A percentile compares a stretch with the other conserved stretches of the same genome.
Conservation (phyloP, 2,888 invertebrate genomes). For the Odontocerum albicorne region DNA sequence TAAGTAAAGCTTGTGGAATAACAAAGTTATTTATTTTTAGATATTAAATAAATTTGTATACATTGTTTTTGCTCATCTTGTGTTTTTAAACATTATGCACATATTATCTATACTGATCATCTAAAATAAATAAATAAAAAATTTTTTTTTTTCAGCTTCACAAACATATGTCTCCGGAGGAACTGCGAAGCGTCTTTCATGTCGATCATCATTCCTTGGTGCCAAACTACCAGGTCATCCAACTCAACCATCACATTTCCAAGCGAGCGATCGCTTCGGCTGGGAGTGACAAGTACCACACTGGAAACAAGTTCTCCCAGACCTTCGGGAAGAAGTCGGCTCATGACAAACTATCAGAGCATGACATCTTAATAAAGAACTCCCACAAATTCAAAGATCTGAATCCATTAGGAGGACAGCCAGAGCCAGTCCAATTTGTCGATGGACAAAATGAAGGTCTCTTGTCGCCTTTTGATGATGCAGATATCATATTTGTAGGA, state of each 20-base stretch:
- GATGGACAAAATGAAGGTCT: background rate
- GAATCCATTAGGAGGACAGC: background rate
- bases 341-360: slow-evolving; percentile 48
- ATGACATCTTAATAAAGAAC: slow-evolving; percentile 48
- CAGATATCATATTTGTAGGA: slow-evolving; percentile 38
- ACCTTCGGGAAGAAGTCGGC: slow-evolving; percentile 39
- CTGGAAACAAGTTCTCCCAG: slow-evolving; percentile 39
- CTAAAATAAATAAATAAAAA: too few relatives aligned
- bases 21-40: too few relatives aligned
- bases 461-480: slow-evolving; percentile 11
- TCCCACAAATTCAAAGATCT: slow-evolving; percentile 45
- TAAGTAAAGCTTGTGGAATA: too few relatives aligned
- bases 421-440: background rate
- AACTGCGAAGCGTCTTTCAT: slow-evolving; percentile 81
- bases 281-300: slow-evolving; percentile 39
- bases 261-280: slow-evolving; percentile 49
- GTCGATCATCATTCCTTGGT: slow-evolving; percentile 76
- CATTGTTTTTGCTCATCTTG: too few relatives aligned
- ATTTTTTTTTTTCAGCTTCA: slow-evolving; percentile 70
- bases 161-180: slow-evolving; percentile 84
- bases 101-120: too few relatives aligned
- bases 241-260: slow-evolving; percentile 65
- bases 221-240: slow-evolving; percentile 83
- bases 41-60: too few relatives aligned
- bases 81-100: too few relatives aligned